A percentile compares a stretch with the other conserved stretches of the same genome.
phyloP scores from a whole-genome alignment of 2,113 vertebrate genomes.

The Gasterosteus aculeatus region DNA sequence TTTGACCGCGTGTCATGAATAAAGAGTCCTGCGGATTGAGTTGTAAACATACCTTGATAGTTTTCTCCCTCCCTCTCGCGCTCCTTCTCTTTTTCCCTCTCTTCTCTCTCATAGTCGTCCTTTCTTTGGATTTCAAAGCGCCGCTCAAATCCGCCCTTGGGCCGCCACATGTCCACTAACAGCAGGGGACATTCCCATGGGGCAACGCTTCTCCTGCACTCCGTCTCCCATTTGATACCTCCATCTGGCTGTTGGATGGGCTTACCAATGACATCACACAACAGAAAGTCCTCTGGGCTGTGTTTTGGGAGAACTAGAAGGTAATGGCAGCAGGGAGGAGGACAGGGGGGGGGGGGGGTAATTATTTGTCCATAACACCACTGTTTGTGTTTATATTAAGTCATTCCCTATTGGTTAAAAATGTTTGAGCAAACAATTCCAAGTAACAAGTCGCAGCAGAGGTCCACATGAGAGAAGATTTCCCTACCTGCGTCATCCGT shows the following conservation, averaged over 20 bases:
- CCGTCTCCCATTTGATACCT: constrained; percentile 83
- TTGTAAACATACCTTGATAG: constrained; percentile 72
- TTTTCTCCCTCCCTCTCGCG: constrained; percentile 78
- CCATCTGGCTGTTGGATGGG: constrained; percentile 81
- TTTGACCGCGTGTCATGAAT: not conserved
- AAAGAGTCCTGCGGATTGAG: not conserved
- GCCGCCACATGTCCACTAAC: constrained; percentile 92
- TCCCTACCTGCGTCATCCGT: constrained; percentile 78
- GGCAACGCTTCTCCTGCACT: constrained; percentile 87
- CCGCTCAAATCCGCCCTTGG: constrained; percentile 89
- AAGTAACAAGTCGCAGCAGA: constrained; percentile 44
- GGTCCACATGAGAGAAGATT: constrained; percentile 46
- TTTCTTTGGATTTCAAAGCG: constrained; percentile 90
- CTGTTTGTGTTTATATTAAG: constrained; percentile 60
- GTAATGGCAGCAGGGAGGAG: constrained; percentile 61
- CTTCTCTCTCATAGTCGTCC: constrained; percentile 87
- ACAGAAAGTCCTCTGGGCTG: constrained; percentile 83
- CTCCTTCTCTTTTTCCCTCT: constrained; percentile 79
- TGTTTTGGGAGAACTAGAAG: constrained; percentile 80
- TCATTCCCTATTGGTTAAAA: constrained; percentile 49
- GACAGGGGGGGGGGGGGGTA: not conserved
- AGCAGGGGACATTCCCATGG: constrained; percentile 88
- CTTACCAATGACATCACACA: constrained; percentile 88
- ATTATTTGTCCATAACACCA: constrained; percentile 60
- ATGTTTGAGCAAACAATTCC: constrained; percentile 35